A percentile compares a stretch with the other conserved stretches of the same genome.
Evolutionary conservation across 2,888 invertebrate species (phyloP).

Genomic region (Oxyteleia sp.): DNA sequence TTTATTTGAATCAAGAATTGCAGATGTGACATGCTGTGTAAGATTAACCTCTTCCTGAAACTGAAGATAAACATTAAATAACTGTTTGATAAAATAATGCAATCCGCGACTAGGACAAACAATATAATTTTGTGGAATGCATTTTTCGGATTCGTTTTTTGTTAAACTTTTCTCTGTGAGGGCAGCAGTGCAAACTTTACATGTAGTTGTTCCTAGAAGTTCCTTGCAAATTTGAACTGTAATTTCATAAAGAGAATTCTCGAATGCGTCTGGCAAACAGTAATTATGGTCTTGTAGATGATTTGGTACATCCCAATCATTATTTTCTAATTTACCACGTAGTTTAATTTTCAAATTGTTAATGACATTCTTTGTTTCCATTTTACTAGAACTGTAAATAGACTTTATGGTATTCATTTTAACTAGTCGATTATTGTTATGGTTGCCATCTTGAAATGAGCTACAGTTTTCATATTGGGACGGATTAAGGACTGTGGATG

Average conservation of each 20-base stretch:
- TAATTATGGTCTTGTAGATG: slow-evolving; percentile 6
- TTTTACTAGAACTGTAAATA: neutral
- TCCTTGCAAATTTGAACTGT: neutral
- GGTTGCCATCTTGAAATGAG: neutral
- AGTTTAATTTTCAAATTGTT: slow-evolving; percentile 5
- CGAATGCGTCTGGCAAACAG: neutral
- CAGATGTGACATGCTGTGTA: neutral
- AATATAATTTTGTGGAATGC: too few relatives aligned
- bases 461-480: neutral
- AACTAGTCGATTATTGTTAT: neutral
- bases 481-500: neutral
- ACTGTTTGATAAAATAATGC: neutral
- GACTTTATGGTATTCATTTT: neutral
- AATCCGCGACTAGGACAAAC: neutral
- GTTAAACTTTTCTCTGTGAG: too few relatives aligned
- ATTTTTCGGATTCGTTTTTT: too few relatives aligned
- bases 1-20: neutral
- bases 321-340: neutral
- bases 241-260: neutral
- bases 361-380: neutral
- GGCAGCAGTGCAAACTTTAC: neutral
- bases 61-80: neutral
- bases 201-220: neutral
- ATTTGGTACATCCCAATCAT: neutral
- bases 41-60: neutral